A percentile compares a stretch with the other conserved stretches of the same genome.
Conservation (phyloP, 1,140 invertebrate genomes). For the Tribolium castaneum region DNA sequence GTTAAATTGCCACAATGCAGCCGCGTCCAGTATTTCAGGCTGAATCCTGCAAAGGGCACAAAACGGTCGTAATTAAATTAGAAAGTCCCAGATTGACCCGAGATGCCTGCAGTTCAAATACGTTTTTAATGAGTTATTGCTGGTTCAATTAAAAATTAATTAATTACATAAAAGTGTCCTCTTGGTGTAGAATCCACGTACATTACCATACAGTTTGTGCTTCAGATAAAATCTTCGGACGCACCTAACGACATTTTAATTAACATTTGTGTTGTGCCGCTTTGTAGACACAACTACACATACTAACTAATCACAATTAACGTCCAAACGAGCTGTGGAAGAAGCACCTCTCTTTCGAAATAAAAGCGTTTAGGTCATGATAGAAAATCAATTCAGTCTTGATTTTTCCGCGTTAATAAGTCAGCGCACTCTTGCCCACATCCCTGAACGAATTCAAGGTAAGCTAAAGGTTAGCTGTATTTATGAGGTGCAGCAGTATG, state of each 20-base stretch:
- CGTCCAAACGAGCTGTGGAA: background rate
- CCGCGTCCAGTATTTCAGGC: background rate
- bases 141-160: slow-evolving; percentile 7
- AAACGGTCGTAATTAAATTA: background rate
- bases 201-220: slow-evolving; percentile 27
- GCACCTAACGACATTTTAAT: slow-evolving; percentile 51
- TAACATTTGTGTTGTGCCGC: slow-evolving; percentile 46
- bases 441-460: slow-evolving; percentile 32
- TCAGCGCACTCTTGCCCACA: slow-evolving; percentile 7
- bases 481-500: slow-evolving; percentile 14
- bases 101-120: background rate
- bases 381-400: background rate
- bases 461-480: slow-evolving; percentile 8
- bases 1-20: background rate
- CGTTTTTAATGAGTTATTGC: background rate
- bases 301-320: slow-evolving; percentile 51
- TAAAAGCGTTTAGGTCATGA: background rate
- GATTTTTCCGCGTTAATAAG: slow-evolving; percentile 9
- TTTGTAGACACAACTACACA: slow-evolving; percentile 48
- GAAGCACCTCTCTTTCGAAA: background rate
- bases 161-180: slow-evolving; percentile 24
- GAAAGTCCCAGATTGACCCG: background rate
- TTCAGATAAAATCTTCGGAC: slow-evolving; percentile 42
- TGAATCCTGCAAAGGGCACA: background rate
- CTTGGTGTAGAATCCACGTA: background rate